A percentile compares a stretch with the other conserved stretches of the same genome.
phyloP scores from a whole-genome alignment of 2,113 vertebrate genomes.

The Mormyrus lacerda region DNA sequence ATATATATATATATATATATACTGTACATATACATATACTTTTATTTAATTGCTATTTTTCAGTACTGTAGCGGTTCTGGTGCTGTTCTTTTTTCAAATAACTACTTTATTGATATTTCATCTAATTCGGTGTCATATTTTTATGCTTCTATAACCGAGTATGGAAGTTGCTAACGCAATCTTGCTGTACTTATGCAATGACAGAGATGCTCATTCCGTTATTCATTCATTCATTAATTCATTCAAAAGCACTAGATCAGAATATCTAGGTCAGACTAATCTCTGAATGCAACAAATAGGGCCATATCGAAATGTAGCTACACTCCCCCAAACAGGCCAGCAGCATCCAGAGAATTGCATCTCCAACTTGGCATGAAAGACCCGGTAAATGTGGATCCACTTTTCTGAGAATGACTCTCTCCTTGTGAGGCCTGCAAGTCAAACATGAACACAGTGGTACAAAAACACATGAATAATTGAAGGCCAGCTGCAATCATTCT shows the following conservation, averaged over 20 bases:
- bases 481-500: constrained; percentile 25
- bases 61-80: not conserved
- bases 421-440: constrained; percentile 2
- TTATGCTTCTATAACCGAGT: not conserved
- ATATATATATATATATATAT: not conserved
- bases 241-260: not conserved
- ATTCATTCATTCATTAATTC: not conserved
- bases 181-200: not conserved
- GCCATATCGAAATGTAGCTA: not conserved
- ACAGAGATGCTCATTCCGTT: not conserved
- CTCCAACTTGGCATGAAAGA: constrained; percentile 10
- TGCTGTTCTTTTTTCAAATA: not conserved
- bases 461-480: constrained; percentile 54
- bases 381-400: constrained; percentile 30
- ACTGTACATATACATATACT: not conserved
- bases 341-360: not conserved
- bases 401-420: constrained; percentile 3
- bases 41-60: not conserved
- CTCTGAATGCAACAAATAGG: not conserved
- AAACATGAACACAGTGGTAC: not conserved
- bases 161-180: not conserved
- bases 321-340: not conserved
- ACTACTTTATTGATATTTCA: not conserved
- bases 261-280: not conserved
- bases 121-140: not conserved